A percentile compares a stretch with the other conserved stretches of the same genome.
Evolutionary conservation across 2,113 vertebrate species (phyloP).

Genomic region (Actinemys pallida): DNA sequence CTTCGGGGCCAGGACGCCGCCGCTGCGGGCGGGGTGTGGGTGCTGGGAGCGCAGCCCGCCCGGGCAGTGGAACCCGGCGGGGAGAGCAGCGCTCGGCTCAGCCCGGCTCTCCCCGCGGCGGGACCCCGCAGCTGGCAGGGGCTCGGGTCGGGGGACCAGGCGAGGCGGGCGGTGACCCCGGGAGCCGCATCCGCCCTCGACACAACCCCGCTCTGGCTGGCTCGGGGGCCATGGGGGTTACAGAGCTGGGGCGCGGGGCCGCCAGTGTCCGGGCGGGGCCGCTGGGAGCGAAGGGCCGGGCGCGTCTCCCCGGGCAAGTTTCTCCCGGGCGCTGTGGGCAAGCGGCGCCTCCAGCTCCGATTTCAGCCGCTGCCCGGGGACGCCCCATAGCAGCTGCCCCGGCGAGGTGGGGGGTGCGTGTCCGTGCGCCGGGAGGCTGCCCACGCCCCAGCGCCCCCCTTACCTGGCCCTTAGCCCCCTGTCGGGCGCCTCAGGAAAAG

Average conservation of each 20-base stretch:
- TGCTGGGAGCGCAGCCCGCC: background rate
- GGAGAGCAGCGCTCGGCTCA: background rate
- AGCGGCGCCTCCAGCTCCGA: background rate
- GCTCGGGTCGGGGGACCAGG: too few relatives aligned
- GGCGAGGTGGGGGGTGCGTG: too few relatives aligned
- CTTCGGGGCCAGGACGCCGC: too few relatives aligned
- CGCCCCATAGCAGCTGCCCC: too few relatives aligned
- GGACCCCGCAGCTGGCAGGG: too few relatives aligned
- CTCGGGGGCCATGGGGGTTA: too few relatives aligned
- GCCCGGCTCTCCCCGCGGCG: background rate
- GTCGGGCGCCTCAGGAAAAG: background rate
- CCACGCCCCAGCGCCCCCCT: conserved; percentile 11
- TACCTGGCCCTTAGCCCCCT: background rate
- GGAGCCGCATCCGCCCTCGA: too few relatives aligned
- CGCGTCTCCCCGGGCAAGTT: background rate
- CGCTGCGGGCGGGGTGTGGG: background rate
- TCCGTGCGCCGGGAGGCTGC: background rate
- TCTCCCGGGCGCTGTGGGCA: background rate
- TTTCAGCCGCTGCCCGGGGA: background rate
- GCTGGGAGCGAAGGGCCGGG: background rate
- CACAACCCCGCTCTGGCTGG: too few relatives aligned
- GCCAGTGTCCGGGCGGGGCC: too few relatives aligned
- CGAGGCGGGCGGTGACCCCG: too few relatives aligned
- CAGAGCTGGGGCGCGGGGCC: too few relatives aligned
- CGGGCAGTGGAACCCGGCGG: background rate